Evolutionary conservation across 1,140 invertebrate genomes (phyloP).

Genomic region (Zaprionus tsacasi): DNA sequence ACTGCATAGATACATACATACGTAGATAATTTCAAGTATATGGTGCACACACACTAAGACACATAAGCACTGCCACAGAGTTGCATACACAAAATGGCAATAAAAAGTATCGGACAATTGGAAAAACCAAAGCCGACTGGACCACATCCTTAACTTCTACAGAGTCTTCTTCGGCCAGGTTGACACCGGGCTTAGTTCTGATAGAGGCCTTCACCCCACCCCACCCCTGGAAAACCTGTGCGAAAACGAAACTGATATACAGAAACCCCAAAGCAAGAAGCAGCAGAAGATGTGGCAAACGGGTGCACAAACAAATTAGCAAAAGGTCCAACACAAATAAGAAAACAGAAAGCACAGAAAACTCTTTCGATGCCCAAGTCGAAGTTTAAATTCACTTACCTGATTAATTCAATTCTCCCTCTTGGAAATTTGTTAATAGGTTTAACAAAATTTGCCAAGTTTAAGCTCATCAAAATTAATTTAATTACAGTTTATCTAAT

Average conservation of each 20-base stretch:
- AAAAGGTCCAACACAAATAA: slow-evolving; percentile 73
- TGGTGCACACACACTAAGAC: neutral
- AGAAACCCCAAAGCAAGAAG: slow-evolving; percentile 24
- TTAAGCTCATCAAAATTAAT: neutral
- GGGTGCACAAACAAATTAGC: slow-evolving; percentile 76
- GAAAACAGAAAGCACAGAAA: slow-evolving; percentile 34
- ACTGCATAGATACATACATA: neutral
- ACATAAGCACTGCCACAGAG: neutral
- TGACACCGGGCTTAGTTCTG: slow-evolving; percentile 51
- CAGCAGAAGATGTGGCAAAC: slow-evolving; percentile 25
- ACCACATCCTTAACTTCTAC: slow-evolving; percentile 53
- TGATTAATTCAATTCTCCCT: neutral
- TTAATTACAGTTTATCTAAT: neutral
- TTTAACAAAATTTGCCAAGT: neutral
- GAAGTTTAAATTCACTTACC: slow-evolving; percentile 23
- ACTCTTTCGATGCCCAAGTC: neutral
- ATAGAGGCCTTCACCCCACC: neutral
- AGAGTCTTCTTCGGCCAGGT: slow-evolving; percentile 54
- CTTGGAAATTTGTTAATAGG: neutral
- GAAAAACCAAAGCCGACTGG: slow-evolving; percentile 52
- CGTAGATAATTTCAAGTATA: slow-evolving; percentile 64
- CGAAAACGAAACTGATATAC: slow-evolving; percentile 57
- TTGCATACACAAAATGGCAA: slow-evolving; percentile 28
- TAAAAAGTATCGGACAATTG: slow-evolving; percentile 53
- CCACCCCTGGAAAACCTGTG: slow-evolving; percentile 36